Evolutionary conservation across 2,888 invertebrate species (phyloP), one percentile per base, ranked within the genome.

Genomic region (Plusia festucae): DNA sequence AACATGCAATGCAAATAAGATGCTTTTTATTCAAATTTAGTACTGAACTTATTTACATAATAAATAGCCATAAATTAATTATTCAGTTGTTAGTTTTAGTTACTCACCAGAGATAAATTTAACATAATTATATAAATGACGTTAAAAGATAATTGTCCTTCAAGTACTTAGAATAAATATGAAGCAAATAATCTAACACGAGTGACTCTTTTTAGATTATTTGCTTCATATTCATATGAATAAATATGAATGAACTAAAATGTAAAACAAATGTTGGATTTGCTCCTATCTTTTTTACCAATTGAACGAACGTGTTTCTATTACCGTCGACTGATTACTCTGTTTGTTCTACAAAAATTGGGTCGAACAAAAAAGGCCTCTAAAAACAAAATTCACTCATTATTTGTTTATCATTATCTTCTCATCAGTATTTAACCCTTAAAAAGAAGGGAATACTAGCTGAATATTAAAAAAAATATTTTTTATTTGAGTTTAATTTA

Each of bases 341-440:
- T 70, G 15, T 73, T 66, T 73, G 59, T 70, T 70, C 16, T 57
- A 62, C 8, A 62, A 70, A 70, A 70, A 74, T 27, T 70, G 59
- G 30, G 40, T 74, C 70, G 18, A 40, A 59, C 53, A 15, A 7
- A 53, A 52, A 46, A 30, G 18, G n/a, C 56, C 56, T 52, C 24
- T 34, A 34, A 24, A 56, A 20, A 61, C 49, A 66, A 66, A 60
- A 13, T 57, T 22, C 51, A 16, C 49, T 44, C 46, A 60, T 62
- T 60, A 66, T 66, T 70, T 66, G 59, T 70, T 73, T 49, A 13
- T 66, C 54, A 70, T 62, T 66, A 75, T 68, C 62, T 44, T 49
- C 15, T 67, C 54, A 57, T 73, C 62, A 67, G 56, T 44, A 66
- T 58, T 20, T 66, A 62, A 66, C 61, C 65, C 70, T 65, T 57